Conservation (phyloP, 2,113 vertebrate species). For the Eulemur macaco region DNA sequence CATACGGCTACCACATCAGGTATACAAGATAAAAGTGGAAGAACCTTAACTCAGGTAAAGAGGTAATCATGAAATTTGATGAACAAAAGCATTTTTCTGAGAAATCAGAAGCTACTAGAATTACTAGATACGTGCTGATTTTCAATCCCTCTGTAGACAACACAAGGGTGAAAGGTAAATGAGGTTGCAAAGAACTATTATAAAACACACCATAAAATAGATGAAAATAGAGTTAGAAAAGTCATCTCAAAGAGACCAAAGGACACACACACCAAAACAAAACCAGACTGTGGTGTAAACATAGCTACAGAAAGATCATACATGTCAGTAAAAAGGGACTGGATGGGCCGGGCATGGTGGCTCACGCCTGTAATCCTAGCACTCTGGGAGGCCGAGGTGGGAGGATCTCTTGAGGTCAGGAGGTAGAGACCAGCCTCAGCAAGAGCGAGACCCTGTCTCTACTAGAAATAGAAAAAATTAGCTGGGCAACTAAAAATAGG, state of each 20-base stretch:
- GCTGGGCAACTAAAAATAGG: no score
- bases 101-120: slow-evolving; percentile 28
- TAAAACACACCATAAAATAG: slow-evolving; percentile 6
- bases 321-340: not conserved
- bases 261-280: not conserved
- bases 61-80: not conserved
- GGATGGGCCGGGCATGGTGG: no score
- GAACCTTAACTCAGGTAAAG: not conserved
- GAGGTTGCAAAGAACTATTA: not conserved
- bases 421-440: no score
- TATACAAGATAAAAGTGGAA: not conserved
- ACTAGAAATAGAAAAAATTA: no score
- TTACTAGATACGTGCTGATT: not conserved
- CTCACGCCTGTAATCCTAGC: no score
- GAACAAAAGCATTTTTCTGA: slow-evolving; percentile 11
- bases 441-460: no score
- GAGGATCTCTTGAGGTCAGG: no score
- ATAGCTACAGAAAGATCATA: not conserved
- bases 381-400: no score
- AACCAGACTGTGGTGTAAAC: not conserved
- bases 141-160: not conserved
- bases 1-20: not conserved
- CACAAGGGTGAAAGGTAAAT: not conserved
- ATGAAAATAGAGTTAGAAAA: not conserved
- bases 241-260: not conserved